Percentiles rank a stretch among this genome's conserved stretches.
phyloP scores from a whole-genome alignment of 2,797 vertebrate species.

The Chaetodon trifasciatus region DNA sequence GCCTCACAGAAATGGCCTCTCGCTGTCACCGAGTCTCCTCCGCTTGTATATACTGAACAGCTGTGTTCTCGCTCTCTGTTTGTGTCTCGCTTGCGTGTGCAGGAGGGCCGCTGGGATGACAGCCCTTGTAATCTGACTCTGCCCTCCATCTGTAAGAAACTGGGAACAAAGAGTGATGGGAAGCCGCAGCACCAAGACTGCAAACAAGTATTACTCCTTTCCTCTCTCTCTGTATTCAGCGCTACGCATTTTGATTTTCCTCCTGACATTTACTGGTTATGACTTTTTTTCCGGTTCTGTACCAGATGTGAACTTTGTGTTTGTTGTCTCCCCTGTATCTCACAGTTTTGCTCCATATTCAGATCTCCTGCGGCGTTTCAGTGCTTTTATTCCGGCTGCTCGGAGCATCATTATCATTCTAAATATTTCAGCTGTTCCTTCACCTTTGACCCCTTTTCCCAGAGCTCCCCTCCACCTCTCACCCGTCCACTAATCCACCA shows the following conservation, averaged over 20 bases:
- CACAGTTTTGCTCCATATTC: constrained; percentile 42
- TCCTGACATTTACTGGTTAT: background rate
- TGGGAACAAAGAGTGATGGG: constrained; percentile 88
- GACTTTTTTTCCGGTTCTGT: background rate
- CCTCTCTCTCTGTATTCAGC: background rate
- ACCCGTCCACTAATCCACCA: background rate
- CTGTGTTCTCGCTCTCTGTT: constrained; percentile 66
- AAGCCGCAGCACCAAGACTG: constrained; percentile 91
- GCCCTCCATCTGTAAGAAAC: constrained; percentile 96
- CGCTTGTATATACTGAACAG: constrained; percentile 62
- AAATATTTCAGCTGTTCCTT: constrained; percentile 57
- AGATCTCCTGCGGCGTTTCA: constrained; percentile 54
- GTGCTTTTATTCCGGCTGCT: constrained; percentile 62
- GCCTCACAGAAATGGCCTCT: constrained; percentile 4
- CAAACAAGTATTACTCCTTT: constrained; percentile 86
- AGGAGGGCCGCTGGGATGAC: constrained; percentile 98
- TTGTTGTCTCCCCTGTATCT: constrained; percentile 4
- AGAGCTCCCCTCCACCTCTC: constrained; percentile 25
- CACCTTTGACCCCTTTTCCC: constrained; percentile 48
- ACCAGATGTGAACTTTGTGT: background rate
- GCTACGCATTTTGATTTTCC: background rate
- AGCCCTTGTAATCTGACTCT: constrained; percentile 95
- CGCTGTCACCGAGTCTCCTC: constrained; percentile 27
- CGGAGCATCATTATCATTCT: constrained; percentile 64
- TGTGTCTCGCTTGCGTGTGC: constrained; percentile 53